Evolutionary conservation across 2,113 vertebrate species (phyloP), one percentile per base, ranked within the genome.

Genomic region (Tinamus guttatus): DNA sequence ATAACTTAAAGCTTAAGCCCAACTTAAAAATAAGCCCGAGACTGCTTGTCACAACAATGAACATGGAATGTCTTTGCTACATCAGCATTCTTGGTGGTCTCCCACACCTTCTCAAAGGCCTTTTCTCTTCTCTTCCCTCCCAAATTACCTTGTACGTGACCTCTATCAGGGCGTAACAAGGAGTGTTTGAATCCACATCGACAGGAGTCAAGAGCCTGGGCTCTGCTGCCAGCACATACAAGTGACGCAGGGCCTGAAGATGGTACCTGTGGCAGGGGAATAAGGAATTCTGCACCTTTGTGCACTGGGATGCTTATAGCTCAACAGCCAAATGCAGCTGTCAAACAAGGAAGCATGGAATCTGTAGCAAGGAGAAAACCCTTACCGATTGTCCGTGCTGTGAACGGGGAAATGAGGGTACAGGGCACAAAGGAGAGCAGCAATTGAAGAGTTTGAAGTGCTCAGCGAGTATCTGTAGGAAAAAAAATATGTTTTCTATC

Each of bases 371-470:
- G 0, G 5, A 45, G 2, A 4, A 47, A 69, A 43, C 24, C 52
- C 97, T 97, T 97, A 99, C 99, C 99, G 98, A 96, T 99, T 99
- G 95, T 99, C 99, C 2, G 99, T 99, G 93, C 99, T 99, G 96
- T 99, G 99, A 78, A 99, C 99, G 4, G 99, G 99, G 89, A 99
- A 99, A 88, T 99, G 99, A 9, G 99, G 99, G 93, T 99, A 99
- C 32, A 99, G 98, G 36, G 99, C 99, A 80, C 99, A 99, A 27
- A 99, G 98, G 14, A 99, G 98, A 62, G 99, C 99, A 27, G 99
- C 99, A 16, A 99, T 99, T 54, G 99, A 99, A 11, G 99, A 99
- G 95, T 99, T 99, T 8, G 99, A 99, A 9, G 99, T 99, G 97
- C 99, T 99, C 87, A 99, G 95, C 6, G 99, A 99, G 69, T 99